Base-by-base conservation (phyloP, 2,797 vertebrate species). In the Lutra lutra region DNA sequence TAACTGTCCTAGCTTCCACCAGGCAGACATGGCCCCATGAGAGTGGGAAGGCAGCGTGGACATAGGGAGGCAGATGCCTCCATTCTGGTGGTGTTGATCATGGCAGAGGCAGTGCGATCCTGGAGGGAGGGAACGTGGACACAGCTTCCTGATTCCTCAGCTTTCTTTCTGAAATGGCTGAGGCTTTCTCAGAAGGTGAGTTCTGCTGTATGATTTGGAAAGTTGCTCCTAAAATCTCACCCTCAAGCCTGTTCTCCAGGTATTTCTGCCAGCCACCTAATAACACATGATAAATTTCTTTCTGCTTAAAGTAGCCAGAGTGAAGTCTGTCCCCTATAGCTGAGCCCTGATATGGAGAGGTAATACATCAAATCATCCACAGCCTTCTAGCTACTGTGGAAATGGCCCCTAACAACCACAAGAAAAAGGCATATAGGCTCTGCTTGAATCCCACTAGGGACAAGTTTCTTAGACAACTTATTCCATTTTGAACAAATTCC, bases 401-500 rank as follows among this genome's bases (percentile, higher is more conserved):
- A 91, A 85, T 80, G 88, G 7, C 73, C 21, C 48, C n/a, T 85
- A 73, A 78, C 64, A 68, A 29, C 35, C 77, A 15, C 82, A 27
- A 82, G 46, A 94, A 23, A 18, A 83, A 89, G 58, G 43, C 66
- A 62, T 48, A 46, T 40, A 48, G 66, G 13, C 62, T 75, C 56
- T 96, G 70, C 78, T 88, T 46, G 17, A 96, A 79, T 91, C 56
- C 38, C 73, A 75, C 32, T 38, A 40, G 62, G 48, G 80, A 56
- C 56, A 72, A 48, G 35, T 86, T 80, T 94, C 73, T 88, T 86
- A 77, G 58, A 54, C 32, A 40, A 48, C 35, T 80, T n/a, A 60
- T 75, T 86, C 87, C 83, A 79, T 85, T 85, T 93, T 93, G 48
- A 95, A 75, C 48, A 93, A 80, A 75, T 64, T 85, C 35, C 35